These are phyloP conservation scores for Crocuta crocuta DNA, from an alignment of 2,113 vertebrate genomes.

Conservation along the genomic window DNA sequence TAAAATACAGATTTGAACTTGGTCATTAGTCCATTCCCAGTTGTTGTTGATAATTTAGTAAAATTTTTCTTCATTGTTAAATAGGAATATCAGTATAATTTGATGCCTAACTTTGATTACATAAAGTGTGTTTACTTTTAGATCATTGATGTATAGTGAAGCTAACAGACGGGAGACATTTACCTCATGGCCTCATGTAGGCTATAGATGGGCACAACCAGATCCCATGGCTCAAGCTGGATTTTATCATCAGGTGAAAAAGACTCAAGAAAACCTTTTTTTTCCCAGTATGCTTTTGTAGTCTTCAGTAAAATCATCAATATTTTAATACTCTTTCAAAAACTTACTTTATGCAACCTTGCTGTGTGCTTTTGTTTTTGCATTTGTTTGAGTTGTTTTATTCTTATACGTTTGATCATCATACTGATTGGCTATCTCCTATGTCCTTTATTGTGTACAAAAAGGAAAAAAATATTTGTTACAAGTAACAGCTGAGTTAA, in stretches of 20 bases:
- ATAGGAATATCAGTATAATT: not conserved
- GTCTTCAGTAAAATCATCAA: not conserved
- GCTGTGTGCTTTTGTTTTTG: not conserved
- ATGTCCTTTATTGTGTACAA: not conserved
- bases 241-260: conserved; percentile 98
- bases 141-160: conserved; percentile 99
- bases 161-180: conserved; percentile 99
- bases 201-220: conserved; percentile 99
- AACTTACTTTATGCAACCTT: not conserved
- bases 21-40: not conserved
- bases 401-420: not conserved
- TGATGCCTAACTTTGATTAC: not conserved
- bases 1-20: conserved; percentile 15
- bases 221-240: conserved; percentile 99
- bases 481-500: not conserved
- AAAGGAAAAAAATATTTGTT: not conserved
- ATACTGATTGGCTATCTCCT: not conserved
- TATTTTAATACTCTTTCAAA: conserved; percentile 5
- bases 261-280: not conserved
- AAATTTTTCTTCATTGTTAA: not conserved
- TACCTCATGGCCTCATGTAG: conserved; percentile 98
- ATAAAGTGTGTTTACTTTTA: conserved; percentile 80
- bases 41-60: not conserved
- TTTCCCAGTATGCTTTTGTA: not conserved
- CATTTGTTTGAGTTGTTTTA: not conserved